Base-by-base conservation (phyloP, 2,888 invertebrate species). In the Hemithea aestivaria region DNA sequence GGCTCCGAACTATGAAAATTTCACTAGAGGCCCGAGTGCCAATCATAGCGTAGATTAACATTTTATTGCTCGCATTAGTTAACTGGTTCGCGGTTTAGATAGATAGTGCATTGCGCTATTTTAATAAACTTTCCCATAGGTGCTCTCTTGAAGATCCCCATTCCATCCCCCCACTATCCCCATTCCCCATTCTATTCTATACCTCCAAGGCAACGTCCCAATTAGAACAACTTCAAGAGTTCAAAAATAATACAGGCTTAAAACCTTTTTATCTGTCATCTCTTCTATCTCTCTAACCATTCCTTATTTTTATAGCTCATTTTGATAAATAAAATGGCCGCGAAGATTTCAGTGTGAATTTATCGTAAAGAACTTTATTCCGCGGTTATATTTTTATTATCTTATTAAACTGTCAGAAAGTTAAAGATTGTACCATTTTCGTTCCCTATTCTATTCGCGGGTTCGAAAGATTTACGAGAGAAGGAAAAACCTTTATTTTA, bases 351-450 rank as follows among this genome's bases (percentile, higher is more conserved):
- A 42, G 51, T 45, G 53, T 48, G 38, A 49, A 49, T 53, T 53
- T 48, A 52, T 52, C 52, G 47, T 46, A 48, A 38, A 44, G 46
- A 49, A 52, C 47, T 49, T 58, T 67, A 65, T 66, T 62, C 62
- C 51, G 41, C 58, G 69, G 73, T 75, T 73, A 77, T 79, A 80
- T 81, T 80, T 79, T 81, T 80, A 79, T 80, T 79, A 81, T 82
- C 79, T 81, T 80, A 82, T 82, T 82, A 82, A 82, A 80, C 78
- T 82, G 82, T 79, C 82, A 78, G 72, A 81, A 79, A 81, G 78
- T 81, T 80, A 79, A 79, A 79, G 78, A 80, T 79, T 80, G 73
- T 75, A 72, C 71, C 74, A 69, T 75, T 79, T 75, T 74, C 41
- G 36, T 42, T 42, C 73, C 68, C 70, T 71, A 76, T 75, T 76